Percentiles rank a stretch among this genome's conserved stretches.
Conservation (phyloP, 2,113 vertebrate species). For the Hypocryptadius cinnamomeus region DNA sequence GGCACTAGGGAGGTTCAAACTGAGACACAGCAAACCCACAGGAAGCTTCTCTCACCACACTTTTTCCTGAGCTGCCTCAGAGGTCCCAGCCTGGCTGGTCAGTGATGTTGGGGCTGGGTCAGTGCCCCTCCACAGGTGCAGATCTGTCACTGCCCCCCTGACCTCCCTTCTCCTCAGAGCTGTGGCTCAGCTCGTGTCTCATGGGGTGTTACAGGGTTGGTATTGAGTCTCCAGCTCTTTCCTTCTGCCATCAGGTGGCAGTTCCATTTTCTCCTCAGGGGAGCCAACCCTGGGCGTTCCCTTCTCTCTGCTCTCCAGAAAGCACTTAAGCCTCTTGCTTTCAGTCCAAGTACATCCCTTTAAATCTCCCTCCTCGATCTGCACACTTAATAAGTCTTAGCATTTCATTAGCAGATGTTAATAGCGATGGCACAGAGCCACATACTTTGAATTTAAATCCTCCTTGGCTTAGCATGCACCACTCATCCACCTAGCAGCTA, state of each 20-base stretch:
- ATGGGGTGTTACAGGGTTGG: not conserved
- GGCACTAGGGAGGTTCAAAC: not conserved
- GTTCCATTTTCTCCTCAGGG: not conserved
- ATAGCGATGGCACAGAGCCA: not conserved
- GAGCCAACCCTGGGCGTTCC: fast-evolving
- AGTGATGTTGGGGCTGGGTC: not conserved
- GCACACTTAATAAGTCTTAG: conserved; percentile 19
- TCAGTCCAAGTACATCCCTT: not conserved
- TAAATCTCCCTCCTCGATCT: not conserved
- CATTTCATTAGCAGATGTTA: conserved; percentile 35
- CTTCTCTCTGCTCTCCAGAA: not conserved
- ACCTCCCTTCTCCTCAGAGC: not conserved
- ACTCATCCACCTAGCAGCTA: not conserved
- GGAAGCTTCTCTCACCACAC: not conserved
- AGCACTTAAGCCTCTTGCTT: not conserved
- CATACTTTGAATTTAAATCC: conserved; percentile 19
- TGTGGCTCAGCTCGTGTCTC: fast-evolving
- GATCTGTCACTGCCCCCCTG: not conserved
- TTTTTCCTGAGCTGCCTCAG: not conserved
- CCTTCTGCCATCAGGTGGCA: not conserved
- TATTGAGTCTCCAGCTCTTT: not conserved
- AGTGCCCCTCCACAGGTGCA: not conserved
- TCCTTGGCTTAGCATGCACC: not conserved
- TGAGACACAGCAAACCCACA: not conserved
- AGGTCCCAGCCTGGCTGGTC: not conserved